Base-by-base conservation (phyloP, 2,113 vertebrate species). In the Tonatia bakeri region DNA sequence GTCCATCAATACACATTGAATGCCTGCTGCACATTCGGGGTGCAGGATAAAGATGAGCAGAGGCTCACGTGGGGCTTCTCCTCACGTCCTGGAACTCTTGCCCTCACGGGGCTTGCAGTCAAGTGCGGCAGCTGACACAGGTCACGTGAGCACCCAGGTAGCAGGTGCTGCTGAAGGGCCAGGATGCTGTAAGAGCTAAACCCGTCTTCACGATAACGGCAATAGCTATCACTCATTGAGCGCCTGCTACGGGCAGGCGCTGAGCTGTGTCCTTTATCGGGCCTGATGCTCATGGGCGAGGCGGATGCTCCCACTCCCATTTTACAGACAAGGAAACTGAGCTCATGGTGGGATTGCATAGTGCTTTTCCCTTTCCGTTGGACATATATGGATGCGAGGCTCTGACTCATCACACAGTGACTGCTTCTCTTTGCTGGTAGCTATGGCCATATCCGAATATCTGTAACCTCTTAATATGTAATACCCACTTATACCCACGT, bases 11-110 rank as follows among this genome's bases (percentile, higher is more conserved):
- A 12, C 2, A 0, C 13, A 4, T 4, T n/a, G 38, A 16, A 33
- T 54, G 43, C 9, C 72, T 69, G 0, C 54, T 43, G 4, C 7
- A 22, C 5, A 4, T 45, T 26, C 16, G 28, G 40, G 20, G 6
- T 33, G 43, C 28, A 31, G 73, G 38, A 12, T 7, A 7, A 5
- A n/a, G 56, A 52, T 3, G 22, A 33, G 7, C 38, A 45, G 67
- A 38, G 7, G 28, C 80, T 59, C 17, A 8, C 8, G 0, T 1
- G 65, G 5, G 5, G 26, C 54, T 31, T 20, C 73, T 31, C 5
- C 20, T n/a, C 26, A 0, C 3, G 5, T 47, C 20, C 0, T 0
- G 13, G 31, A 20, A 31, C 83, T 84, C 54, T 52, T n/a, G n/a
- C 36, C 67, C n/a, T 75, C 15, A 0, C 2, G 73, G 89, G 87